Evolutionary conservation across 2,888 invertebrate genomes (phyloP).

Genomic region (Meghimatium bilineatum): DNA sequence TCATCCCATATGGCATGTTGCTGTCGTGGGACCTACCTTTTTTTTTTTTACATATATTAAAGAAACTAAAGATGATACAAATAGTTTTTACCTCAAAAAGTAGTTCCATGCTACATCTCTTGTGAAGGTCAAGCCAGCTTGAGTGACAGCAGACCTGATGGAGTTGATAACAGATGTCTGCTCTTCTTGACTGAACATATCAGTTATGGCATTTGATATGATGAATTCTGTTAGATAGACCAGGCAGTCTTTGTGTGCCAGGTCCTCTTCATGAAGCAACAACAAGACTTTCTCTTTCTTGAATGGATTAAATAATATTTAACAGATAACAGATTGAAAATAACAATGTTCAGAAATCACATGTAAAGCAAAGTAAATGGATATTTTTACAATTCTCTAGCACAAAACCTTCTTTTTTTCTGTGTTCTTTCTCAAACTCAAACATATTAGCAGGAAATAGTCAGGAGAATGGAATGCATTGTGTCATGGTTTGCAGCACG

Average conservation of each 20-base stretch:
- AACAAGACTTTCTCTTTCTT: slow-evolving; percentile 76
- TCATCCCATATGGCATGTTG: too few relatives aligned
- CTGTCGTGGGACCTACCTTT: too few relatives aligned
- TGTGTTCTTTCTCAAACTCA: too few relatives aligned
- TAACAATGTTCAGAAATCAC: too few relatives aligned
- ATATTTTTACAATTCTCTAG: too few relatives aligned
- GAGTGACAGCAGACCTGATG: slow-evolving; percentile 76
- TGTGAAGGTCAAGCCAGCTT: slow-evolving; percentile 76
- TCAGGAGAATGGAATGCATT: too few relatives aligned
- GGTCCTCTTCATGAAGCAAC: slow-evolving; percentile 74
- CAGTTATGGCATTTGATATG: slow-evolving; percentile 72
- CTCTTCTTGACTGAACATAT: slow-evolving; percentile 76
- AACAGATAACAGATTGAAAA: not conserved
- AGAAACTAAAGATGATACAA: not conserved
- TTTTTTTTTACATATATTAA: not conserved
- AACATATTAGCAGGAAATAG: too few relatives aligned
- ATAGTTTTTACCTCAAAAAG: slow-evolving; percentile 73
- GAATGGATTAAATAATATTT: slow-evolving; percentile 13
- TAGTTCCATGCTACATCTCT: slow-evolving; percentile 77
- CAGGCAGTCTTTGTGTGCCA: slow-evolving; percentile 73
- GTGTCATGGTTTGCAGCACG: too few relatives aligned
- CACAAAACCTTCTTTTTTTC: too few relatives aligned
- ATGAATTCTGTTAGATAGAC: slow-evolving; percentile 76
- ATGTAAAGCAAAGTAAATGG: too few relatives aligned
- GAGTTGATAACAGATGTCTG: slow-evolving; percentile 77